These are phyloP conservation scores for Muricea muricata DNA, from an alignment of 92 coral and sea anemone species.

Conservation along the genomic window DNA sequence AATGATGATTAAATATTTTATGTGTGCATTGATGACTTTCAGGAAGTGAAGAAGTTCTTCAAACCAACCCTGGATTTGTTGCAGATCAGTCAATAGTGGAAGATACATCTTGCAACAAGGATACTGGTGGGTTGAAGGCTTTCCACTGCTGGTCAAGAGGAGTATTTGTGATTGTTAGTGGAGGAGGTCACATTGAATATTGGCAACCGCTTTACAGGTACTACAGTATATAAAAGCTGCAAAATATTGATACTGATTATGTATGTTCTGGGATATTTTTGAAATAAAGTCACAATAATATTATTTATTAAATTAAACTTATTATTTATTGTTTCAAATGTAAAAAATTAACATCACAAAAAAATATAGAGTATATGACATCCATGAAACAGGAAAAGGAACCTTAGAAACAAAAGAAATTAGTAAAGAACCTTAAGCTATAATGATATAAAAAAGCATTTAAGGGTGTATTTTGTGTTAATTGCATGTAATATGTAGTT, in stretches of 20 bases:
- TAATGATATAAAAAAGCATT: too few relatives aligned
- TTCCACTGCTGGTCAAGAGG: slow-evolving; percentile 4
- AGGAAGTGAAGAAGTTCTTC: background rate
- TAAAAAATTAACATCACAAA: too few relatives aligned
- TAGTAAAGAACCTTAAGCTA: too few relatives aligned
- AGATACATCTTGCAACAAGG: background rate
- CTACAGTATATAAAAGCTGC: too few relatives aligned
- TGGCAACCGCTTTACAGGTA: slow-evolving; percentile 13
- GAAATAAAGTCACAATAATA: too few relatives aligned
- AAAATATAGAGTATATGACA: too few relatives aligned
- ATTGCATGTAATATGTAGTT: too few relatives aligned
- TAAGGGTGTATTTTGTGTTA: too few relatives aligned
- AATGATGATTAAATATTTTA: background rate
- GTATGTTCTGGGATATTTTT: background rate
- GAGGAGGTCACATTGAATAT: slow-evolving; percentile 4
- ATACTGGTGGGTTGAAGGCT: background rate
- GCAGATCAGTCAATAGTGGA: background rate
- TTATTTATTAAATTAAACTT: too few relatives aligned
- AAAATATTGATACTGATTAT: background rate
- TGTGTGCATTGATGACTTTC: background rate
- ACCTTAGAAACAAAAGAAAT: too few relatives aligned
- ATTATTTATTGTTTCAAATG: too few relatives aligned
- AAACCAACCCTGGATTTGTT: background rate
- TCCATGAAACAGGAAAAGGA: too few relatives aligned
- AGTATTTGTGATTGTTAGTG: background rate